These are phyloP conservation scores for Galendromus occidentalis DNA, from an alignment of 1,140 invertebrate genomes.

Conservation along the genomic window DNA sequence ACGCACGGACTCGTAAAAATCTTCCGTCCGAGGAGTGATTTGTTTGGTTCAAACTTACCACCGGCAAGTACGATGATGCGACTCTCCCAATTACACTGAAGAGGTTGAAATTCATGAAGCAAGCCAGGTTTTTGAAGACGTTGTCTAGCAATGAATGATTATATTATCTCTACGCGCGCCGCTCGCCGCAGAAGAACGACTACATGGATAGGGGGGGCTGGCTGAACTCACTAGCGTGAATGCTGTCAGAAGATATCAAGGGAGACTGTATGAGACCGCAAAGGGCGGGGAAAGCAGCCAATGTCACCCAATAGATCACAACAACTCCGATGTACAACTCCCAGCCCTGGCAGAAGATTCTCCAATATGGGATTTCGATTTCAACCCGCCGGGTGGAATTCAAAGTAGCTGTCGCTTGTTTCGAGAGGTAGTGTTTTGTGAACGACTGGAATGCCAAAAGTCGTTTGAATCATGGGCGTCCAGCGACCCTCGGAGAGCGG, in stretches of 20 bases:
- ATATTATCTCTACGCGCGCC: too few relatives aligned
- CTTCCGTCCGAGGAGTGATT: too few relatives aligned
- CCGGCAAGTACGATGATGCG: slow-evolving; percentile 43
- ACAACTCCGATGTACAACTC: neutral
- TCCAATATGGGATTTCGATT: neutral
- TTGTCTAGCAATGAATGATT: slow-evolving; percentile 27
- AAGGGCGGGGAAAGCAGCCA: neutral
- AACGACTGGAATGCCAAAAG: neutral
- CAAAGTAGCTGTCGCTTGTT: neutral
- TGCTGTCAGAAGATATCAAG: too few relatives aligned
- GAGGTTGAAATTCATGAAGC: slow-evolving; percentile 68
- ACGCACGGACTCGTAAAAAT: too few relatives aligned
- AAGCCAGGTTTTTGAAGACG: slow-evolving; percentile 69
- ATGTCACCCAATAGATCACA: neutral
- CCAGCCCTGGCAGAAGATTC: neutral
- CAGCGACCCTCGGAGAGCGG: too few relatives aligned
- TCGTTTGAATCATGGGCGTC: too few relatives aligned
- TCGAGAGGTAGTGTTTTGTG: neutral
- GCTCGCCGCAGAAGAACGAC: too few relatives aligned
- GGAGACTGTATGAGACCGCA: neutral
- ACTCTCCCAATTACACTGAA: slow-evolving; percentile 65
- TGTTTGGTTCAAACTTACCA: slow-evolving; percentile 39
- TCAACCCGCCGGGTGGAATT: neutral
- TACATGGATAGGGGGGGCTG: neutral
- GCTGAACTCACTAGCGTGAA: neutral